Conservation (phyloP, 2,888 invertebrate species). For the Conistra vaccinii region DNA sequence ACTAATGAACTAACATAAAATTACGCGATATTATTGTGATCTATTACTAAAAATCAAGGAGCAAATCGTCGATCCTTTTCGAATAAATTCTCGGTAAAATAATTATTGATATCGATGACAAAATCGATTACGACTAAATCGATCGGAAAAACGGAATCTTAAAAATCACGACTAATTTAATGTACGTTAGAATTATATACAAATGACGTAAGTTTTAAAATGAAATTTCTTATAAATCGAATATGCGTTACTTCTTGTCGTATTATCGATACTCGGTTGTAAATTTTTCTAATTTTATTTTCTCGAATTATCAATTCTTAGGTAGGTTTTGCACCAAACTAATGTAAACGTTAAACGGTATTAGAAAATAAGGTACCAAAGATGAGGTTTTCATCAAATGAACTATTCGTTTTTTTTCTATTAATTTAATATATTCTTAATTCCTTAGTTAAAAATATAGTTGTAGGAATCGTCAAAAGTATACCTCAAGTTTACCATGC, state of each 20-base stretch:
- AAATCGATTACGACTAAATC: conserved; percentile 1
- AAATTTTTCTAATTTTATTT: conserved; percentile 59
- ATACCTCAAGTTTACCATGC: conserved; percentile 90
- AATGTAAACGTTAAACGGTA: conserved; percentile 80
- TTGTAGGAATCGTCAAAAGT: conserved; percentile 74
- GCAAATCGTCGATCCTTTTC: conserved; percentile 27
- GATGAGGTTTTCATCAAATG: conserved; percentile 89
- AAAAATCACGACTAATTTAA: conserved; percentile 20
- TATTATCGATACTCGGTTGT: conserved; percentile 45
- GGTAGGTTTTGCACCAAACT: conserved; percentile 81
- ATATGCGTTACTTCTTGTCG: conserved; percentile 23
- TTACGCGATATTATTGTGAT: conserved; percentile 52
- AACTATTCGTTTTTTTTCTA: conserved; percentile 82
- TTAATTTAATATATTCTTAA: conserved; percentile 81
- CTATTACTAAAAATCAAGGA: conserved; percentile 38
- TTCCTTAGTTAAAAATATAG: conserved; percentile 68
- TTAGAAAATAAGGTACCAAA: conserved; percentile 85
- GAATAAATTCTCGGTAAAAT: conserved; percentile 12
- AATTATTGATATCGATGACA: background rate
- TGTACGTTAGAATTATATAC: background rate
- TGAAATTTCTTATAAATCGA: conserved; percentile 8
- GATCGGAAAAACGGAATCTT: background rate
- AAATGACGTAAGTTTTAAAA: conserved; percentile 12
- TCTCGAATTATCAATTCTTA: conserved; percentile 51
- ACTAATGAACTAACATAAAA: conserved; percentile 57